Base-by-base conservation (phyloP, 2,888 invertebrate species). In the Xylocampa areola region DNA sequence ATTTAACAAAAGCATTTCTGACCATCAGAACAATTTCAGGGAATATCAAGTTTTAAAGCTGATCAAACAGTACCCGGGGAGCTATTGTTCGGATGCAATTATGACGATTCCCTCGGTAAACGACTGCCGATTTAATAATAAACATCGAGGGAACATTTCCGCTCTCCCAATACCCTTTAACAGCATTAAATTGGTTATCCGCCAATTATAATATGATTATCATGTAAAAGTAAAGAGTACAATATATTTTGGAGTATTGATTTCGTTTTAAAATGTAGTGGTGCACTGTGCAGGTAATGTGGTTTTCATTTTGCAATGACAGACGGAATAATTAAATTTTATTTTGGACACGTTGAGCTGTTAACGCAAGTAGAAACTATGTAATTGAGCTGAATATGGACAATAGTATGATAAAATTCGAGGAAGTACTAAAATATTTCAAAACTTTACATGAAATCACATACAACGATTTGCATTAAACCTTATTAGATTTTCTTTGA, bases 41-140 rank as follows among this genome's bases (percentile, higher is more conserved):
- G 39, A 59, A 59, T 75, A 70, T 66, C 36, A 67, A 61, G 51
- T 62, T 69, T 60, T 61, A 59, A 62, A 54, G 47, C 69, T 51
- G 76, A 66, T 65, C 58, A 67, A 63, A 67, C 27, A 61, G 57
- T 35, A 14, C 47, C 58, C 47, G 16, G 53, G 30, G 54, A 19
- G 35, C 47, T 51, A 57, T 76, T 73, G 53, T 68, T 23, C 43
- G 33, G 27, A 50, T 51, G 55, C 58, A 71, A 71, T 76, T 71
- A 76, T 63, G 55, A 49, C 51, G 44, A 44, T 73, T 47, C 29
- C 43, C 27, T 43, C 29, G 16, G 51, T 54, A 57, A 64, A 49
- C 37, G 63, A 37, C 40, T 47, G 40, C 50, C 30, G 33, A 73
- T 53, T 53, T 30, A 54, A 37, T 50, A 51, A 65, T 49, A 55